These are phyloP conservation scores for Andrena bicolor DNA, from an alignment of 2,888 invertebrate genomes.

Conservation along the genomic window DNA sequence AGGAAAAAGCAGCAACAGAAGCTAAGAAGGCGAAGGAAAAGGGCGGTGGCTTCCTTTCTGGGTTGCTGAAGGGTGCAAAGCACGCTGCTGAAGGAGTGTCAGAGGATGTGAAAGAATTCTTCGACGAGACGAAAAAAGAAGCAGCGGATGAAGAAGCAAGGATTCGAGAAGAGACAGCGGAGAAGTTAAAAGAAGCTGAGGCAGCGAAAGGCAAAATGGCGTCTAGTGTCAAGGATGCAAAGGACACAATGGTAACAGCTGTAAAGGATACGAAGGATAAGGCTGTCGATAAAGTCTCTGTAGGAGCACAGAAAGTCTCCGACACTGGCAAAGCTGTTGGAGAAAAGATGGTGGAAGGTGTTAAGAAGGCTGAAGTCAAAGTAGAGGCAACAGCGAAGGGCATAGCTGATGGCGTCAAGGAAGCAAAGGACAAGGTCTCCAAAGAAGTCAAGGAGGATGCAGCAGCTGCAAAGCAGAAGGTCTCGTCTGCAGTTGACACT, in stretches of 20 bases:
- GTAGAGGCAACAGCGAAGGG: conserved; percentile 32
- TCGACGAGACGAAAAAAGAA: conserved; percentile 75
- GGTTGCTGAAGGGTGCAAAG: conserved; percentile 47
- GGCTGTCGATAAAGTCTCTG: conserved; percentile 7
- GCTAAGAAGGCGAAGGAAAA: conserved; percentile 86
- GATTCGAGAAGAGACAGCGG: conserved; percentile 41
- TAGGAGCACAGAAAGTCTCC: conserved; percentile 18
- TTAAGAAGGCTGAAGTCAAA: conserved; percentile 53
- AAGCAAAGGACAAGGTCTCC: conserved; percentile 68
- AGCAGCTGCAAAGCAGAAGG: conserved; percentile 64
- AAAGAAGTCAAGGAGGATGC: conserved; percentile 78
- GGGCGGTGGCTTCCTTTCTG: conserved; percentile 70
- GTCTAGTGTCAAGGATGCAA: conserved; percentile 51
- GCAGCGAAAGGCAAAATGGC: conserved; percentile 65
- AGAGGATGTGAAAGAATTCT: conserved; percentile 80
- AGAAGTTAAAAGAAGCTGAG: conserved; percentile 51
- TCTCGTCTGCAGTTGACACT: conserved; percentile 76
- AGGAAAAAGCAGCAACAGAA: conserved; percentile 84
- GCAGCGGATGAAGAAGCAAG: conserved; percentile 85
- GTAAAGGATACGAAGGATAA: conserved; percentile 47
- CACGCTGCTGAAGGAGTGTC: conserved; percentile 84
- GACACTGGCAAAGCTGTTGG: conserved; percentile 62
- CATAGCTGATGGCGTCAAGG: conserved; percentile 54
- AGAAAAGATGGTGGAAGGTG: conserved; percentile 46
- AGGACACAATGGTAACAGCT: conserved; percentile 45